Conservation (phyloP, 2,888 invertebrate species). For the Tenthredo notha region DNA sequence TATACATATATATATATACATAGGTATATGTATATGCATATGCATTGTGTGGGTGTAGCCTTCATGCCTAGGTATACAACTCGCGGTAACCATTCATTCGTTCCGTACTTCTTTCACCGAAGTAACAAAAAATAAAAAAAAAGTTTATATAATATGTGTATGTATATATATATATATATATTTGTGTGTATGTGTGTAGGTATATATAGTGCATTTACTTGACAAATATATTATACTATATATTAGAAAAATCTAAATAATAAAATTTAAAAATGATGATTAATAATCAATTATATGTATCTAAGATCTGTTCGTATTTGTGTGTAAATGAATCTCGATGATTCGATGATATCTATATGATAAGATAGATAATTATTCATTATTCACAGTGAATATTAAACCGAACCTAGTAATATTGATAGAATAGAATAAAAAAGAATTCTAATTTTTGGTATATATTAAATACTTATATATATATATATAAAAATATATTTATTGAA, state of each 20-base stretch:
- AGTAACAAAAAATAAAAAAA: not conserved
- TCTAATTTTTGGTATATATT: not conserved
- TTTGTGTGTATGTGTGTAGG: not conserved
- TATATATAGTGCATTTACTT: not conserved
- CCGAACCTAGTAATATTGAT: too few relatives aligned
- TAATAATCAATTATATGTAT: too few relatives aligned
- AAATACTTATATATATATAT: not conserved
- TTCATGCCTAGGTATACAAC: not conserved
- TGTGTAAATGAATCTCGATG: too few relatives aligned
- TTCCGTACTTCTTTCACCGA: not conserved
- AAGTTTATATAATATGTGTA: not conserved
- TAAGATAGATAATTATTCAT: too few relatives aligned
- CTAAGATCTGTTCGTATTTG: too few relatives aligned
- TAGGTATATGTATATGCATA: not conserved
- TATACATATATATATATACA: too few relatives aligned
- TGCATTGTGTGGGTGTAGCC: not conserved
- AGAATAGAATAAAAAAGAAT: too few relatives aligned
- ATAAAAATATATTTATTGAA: not conserved
- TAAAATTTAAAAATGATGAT: not conserved
- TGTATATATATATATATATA: not conserved
- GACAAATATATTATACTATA: not conserved
- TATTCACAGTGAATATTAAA: too few relatives aligned
- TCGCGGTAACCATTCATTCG: not conserved
- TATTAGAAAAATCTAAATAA: not conserved
- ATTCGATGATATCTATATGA: too few relatives aligned